Evolutionary conservation across 2,797 vertebrate species (phyloP), one percentile per base, ranked within the genome.

Genomic region (Microhierax caerulescens): DNA sequence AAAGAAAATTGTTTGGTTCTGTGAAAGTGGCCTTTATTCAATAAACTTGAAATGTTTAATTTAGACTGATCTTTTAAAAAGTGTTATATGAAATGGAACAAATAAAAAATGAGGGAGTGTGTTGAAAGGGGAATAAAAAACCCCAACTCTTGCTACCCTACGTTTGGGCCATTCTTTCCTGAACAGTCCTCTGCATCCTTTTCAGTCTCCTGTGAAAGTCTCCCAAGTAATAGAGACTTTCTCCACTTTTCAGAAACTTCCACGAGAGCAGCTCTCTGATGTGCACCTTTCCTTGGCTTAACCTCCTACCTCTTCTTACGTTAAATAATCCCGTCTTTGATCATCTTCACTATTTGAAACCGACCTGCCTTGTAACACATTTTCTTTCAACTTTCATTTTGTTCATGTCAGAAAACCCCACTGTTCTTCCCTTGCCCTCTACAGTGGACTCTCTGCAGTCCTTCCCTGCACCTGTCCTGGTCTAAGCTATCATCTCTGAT

Each of bases 401-500:
- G n/a, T 10, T 68, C 6, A 0, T 37, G 43, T 25, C 6, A 8
- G 73, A 67, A 82, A 57, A 10, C 19, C 10, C 16, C 25, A 0
- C 10, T 10, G 41, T 28, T 50, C 18, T 34, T 14, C 34, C 32
- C 41, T 28, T 8, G 11, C 65, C 32, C 51, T 34, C 34, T 3
- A 4, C n/a, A 2, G 5, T 4, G 6, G 4, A 13, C 47, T 18
- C 51, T 34, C 39, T 5, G 10, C n/a, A 18, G 32, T 60, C 61
- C 39, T 56, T 36, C 57, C 10, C 11, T 24, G 15, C 12, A 10
- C 23, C 30, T 17, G 32, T 50, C 11, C 18, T 21, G 24, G 13
- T 60, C 64, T 74, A 54, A 83, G 39, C 30, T 11, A 7, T 4
- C 23, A 8, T 10, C 24, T 50, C 77, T 25, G 32, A 22, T 37